Percentiles rank a stretch among this genome's conserved stretches.
Conservation (phyloP, 1,140 invertebrate genomes). For the Papilio xuthus region DNA sequence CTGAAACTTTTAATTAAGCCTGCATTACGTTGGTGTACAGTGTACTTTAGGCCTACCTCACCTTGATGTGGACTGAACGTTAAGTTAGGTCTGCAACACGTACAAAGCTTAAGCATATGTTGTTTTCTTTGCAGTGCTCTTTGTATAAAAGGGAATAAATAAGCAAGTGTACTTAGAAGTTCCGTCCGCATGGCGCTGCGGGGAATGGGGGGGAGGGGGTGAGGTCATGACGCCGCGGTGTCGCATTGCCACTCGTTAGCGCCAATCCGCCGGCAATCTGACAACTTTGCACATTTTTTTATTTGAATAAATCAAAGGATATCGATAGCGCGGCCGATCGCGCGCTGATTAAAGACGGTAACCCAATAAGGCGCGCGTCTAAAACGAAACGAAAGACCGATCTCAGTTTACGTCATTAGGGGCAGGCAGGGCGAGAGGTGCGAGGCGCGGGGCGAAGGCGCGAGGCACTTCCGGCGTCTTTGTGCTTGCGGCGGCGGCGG, state of each 20-base stretch:
- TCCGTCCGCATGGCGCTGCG: no score
- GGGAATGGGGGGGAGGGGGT: background rate
- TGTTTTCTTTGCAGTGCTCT: background rate
- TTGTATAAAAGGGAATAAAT: no score
- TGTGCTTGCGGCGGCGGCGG: background rate
- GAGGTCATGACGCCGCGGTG: background rate
- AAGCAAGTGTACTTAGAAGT: no score
- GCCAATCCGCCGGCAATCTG: slow-evolving; percentile 44
- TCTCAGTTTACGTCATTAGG: slow-evolving; percentile 74
- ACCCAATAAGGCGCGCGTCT: slow-evolving; percentile 69
- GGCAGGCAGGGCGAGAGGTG: slow-evolving; percentile 43
- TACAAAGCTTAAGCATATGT: background rate
- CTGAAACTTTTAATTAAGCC: no score
- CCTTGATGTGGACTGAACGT: no score
- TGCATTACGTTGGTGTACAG: no score
- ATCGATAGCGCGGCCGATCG: slow-evolving; percentile 56
- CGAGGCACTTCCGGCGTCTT: slow-evolving; percentile 41
- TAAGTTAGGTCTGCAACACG: no score
- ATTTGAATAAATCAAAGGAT: slow-evolving; percentile 62
- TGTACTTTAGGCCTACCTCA: no score
- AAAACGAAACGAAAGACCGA: slow-evolving; percentile 70
- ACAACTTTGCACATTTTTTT: slow-evolving; percentile 55
- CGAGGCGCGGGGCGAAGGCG: background rate
- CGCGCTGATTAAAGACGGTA: slow-evolving; percentile 74
- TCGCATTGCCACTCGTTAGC: slow-evolving; percentile 48